These are phyloP conservation scores for Ctenodactylus gundi DNA, from an alignment of 2,113 vertebrate genomes.

Conservation along the genomic window DNA sequence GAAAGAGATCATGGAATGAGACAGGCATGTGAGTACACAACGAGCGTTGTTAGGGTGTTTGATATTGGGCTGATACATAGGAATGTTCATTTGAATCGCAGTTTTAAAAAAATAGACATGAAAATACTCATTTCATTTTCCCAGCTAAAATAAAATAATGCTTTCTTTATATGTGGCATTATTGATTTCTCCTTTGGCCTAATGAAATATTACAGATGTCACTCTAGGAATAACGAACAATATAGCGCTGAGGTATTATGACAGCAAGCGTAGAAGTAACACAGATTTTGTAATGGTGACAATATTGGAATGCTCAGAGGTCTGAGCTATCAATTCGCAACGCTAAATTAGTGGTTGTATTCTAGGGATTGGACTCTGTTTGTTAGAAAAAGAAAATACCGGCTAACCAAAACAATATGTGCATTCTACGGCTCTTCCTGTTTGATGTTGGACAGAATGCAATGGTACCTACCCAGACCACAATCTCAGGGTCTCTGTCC, in stretches of 20 bases:
- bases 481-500: constrained; percentile 65
- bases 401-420: constrained; percentile 62
- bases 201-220: neutral
- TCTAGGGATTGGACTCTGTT: neutral
- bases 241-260: neutral
- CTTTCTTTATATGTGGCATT: neutral
- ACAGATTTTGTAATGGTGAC: neutral
- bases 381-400: constrained; percentile 9
- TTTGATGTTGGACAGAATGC: constrained; percentile 62
- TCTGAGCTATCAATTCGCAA: neutral
- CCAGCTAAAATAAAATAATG: neutral
- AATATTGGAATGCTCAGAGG: neutral
- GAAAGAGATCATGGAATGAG: no score
- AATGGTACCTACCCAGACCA: constrained; percentile 76
- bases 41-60: neutral
- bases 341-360: constrained; percentile 16
- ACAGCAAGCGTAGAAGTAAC: neutral
- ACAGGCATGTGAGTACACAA: no score
- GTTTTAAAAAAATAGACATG: neutral
- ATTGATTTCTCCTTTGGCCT: neutral
- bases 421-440: constrained; percentile 33
- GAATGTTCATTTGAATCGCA: neutral
- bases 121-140: neutral
- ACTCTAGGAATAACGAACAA: neutral
- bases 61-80: neutral